Base-by-base conservation (phyloP, 2,797 vertebrate species). In the Takifugu rubripes region DNA sequence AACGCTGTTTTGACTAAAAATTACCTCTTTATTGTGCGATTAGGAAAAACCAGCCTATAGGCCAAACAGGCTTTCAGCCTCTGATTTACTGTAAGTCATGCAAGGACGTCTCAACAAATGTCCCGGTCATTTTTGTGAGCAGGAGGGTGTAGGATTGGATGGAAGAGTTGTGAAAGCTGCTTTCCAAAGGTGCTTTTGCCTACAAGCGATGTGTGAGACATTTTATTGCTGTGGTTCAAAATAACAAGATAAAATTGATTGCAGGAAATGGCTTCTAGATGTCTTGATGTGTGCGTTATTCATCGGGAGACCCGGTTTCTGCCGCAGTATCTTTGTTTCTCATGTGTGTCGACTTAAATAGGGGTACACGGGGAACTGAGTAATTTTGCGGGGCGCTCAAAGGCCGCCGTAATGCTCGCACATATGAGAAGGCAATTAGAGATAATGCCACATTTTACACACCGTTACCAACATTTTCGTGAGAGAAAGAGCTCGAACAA, bases 231-330 rank as follows among this genome's bases (percentile, higher is more conserved):
- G 50, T 50, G 70, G 74, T 56, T 72, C 59, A 64, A 86, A 87
- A 88, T 84, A 87, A 81, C 77, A 69, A 79, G 74, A 86, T 87
- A 74, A 75, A 66, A 87, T 85, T 86, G 88, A 91, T 91, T 85
- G 75, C 86, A 89, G 88, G 88, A 91, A 91, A 90, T 89, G 81
- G 78, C 74, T 75, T 42, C 63, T 79, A 79, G 79, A 88, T 70
- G 69, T 75, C 89, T 85, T 82, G 76, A 85, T 85, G 82, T 90
- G 86, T 87, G 77, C 81, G 62, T 83, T 75, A 77, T 80, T 72
- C 72, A 74, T 77, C 64, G 61, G 55, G 74, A 80, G 71, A 75
- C 74, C 78, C 73, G 74, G 74, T 84, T 85, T 76, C 77, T 66
- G 66, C 70, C 82, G 74, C 66, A 84, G 84, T 79, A 78, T 80